Base-by-base conservation (phyloP, 2,888 invertebrate species). In the Taenaris catops region DNA sequence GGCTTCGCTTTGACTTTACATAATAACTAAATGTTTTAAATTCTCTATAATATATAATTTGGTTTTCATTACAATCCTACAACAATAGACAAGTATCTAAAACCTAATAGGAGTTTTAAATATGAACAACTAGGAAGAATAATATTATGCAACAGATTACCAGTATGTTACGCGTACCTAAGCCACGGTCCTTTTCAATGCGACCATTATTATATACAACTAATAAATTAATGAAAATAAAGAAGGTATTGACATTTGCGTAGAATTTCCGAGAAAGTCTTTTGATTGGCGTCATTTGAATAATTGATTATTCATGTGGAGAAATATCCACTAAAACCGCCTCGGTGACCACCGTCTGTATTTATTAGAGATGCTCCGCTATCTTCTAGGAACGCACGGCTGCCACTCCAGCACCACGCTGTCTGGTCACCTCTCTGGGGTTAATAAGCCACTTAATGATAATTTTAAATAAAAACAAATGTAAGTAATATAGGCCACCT, bases 21-120 rank as follows among this genome's bases (percentile, higher is more conserved):
- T 66, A 74, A 75, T 75, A 79, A 78, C 76, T 81, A 80, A 79
- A 75, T 69, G 67, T 75, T 76, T 67, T 81, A 78, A 76, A 79
- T 80, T 79, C 76, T 83, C 80, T 84, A 84, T 75, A 78, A 83
- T 81, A 83, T 84, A 83, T 80, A 83, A 81, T 86, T 86, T 86
- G 84, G 86, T 83, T 76, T 83, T 78, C 74, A 78, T 79, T 81
- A 81, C 67, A 80, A 75, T 73, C 71, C 78, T 84, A 86, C 73
- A 81, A 80, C 78, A 84, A 79, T 74, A 67, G 75, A 75, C 71
- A 74, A 66, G 67, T 73, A 69, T 64, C 78, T 84, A 81, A 73
- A 63, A 81, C 67, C 81, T 83, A 83, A 78, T 83, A 84, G 83
- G 83, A 83, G 71, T 74, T 79, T 81, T 78, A 79, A 79, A 83